Percentiles rank a stretch among this genome's conserved stretches.
These are phyloP conservation scores for Heteromurus nitidus DNA, from an alignment of 2,888 invertebrate genomes.

Conservation along the genomic window DNA sequence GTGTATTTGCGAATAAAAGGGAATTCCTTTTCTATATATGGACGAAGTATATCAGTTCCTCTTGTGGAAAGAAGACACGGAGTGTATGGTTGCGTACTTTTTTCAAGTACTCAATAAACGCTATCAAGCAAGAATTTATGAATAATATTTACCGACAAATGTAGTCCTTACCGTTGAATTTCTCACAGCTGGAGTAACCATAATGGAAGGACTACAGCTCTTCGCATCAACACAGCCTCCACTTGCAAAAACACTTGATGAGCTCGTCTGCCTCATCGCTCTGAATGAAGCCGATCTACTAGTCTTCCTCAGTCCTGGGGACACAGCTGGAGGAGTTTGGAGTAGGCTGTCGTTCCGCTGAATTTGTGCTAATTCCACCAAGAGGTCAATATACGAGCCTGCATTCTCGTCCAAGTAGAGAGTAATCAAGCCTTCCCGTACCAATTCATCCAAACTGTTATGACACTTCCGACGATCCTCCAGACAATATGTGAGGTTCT, in stretches of 20 bases:
- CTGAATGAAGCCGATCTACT: conserved; percentile 47
- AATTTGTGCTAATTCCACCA: conserved; percentile 75
- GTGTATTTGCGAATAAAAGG: too few relatives aligned
- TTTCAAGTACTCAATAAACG: not conserved
- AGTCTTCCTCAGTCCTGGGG: conserved; percentile 44
- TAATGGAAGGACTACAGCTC: conserved; percentile 30
- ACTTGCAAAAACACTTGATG: conserved; percentile 41
- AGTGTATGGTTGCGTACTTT: too few relatives aligned
- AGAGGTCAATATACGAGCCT: conserved; percentile 86
- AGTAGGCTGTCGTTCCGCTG: conserved; percentile 40
- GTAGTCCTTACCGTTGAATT: conserved; percentile 40
- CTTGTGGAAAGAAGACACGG: too few relatives aligned
- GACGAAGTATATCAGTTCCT: too few relatives aligned
- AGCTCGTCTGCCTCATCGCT: conserved; percentile 11
- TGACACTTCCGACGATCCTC: conserved; percentile 77
- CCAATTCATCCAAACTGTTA: conserved; percentile 88
- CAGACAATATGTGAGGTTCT: conserved; percentile 32
- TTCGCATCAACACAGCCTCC: conserved; percentile 10
- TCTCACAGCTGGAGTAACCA: conserved; percentile 2
- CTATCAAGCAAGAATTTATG: conserved; percentile 37
- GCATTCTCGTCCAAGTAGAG: conserved; percentile 91
- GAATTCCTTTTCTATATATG: too few relatives aligned
- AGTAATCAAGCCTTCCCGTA: conserved; percentile 93
- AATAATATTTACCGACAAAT: conserved; percentile 42
- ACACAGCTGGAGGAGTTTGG: conserved; percentile 47